phyloP scores from a whole-genome alignment of 1,140 invertebrate genomes.

The Olivierus martensii region DNA sequence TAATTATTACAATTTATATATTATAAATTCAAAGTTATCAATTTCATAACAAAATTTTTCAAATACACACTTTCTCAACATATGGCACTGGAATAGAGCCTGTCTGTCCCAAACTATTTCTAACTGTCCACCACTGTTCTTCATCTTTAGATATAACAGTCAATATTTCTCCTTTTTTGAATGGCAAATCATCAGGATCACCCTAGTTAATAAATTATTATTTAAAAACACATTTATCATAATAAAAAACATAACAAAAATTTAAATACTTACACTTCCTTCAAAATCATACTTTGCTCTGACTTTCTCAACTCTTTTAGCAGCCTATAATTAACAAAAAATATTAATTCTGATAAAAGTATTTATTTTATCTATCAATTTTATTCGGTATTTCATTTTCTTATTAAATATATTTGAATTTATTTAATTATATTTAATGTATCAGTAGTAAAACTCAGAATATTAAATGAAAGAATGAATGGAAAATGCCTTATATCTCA shows the following conservation, averaged over 20 bases:
- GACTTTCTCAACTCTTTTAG: slow-evolving; percentile 63
- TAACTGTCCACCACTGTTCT: slow-evolving; percentile 94
- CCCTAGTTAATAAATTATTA: slow-evolving; percentile 28
- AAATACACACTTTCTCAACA: slow-evolving; percentile 39
- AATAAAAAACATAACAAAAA: not conserved
- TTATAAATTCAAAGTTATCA: not conserved
- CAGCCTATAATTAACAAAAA: slow-evolving; percentile 32
- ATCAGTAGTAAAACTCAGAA: too few relatives aligned
- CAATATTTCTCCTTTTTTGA: slow-evolving; percentile 84
- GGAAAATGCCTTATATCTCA: too few relatives aligned
- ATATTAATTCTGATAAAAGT: not conserved
- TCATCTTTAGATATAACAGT: slow-evolving; percentile 89
- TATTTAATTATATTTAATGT: too few relatives aligned
- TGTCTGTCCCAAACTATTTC: slow-evolving; percentile 65
- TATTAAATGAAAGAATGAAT: too few relatives aligned
- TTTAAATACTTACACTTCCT: slow-evolving; percentile 38
- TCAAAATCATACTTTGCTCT: slow-evolving; percentile 87
- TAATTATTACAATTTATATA: not conserved
- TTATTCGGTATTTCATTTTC: too few relatives aligned
- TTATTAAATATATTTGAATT: too few relatives aligned
- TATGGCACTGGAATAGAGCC: slow-evolving; percentile 95
- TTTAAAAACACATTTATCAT: not conserved
- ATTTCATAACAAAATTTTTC: not conserved
- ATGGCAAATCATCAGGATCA: slow-evolving; percentile 90
- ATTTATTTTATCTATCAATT: too few relatives aligned